These are phyloP conservation scores for Chrysina gloriosa DNA, from an alignment of 2,888 invertebrate genomes.

Conservation along the genomic window DNA sequence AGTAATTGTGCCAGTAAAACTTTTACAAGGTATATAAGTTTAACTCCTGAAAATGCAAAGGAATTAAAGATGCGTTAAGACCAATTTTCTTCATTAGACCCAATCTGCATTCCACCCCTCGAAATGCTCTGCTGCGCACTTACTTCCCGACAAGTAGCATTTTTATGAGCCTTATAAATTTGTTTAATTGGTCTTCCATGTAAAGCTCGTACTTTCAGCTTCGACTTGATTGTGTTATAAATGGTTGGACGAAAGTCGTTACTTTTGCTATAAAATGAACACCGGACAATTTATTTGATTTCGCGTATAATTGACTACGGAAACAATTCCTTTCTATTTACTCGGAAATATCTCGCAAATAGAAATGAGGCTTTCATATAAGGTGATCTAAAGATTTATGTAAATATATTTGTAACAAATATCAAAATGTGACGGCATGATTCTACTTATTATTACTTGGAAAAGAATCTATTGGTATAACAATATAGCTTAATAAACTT, in stretches of 20 bases:
- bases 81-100: slow-evolving; percentile 64
- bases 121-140: slow-evolving; percentile 55
- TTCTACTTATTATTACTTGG: too few relatives aligned
- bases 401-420: neutral
- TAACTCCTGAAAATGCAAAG: slow-evolving; percentile 43
- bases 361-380: neutral
- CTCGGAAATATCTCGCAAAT: neutral
- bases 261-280: slow-evolving; percentile 45
- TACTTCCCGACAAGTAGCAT: slow-evolving; percentile 58
- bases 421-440: too few relatives aligned
- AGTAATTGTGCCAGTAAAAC: slow-evolving; percentile 27
- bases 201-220: slow-evolving; percentile 54
- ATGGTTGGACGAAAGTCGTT: slow-evolving; percentile 47
- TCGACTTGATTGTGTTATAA: slow-evolving; percentile 52
- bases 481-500: too few relatives aligned
- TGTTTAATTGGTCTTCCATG: slow-evolving; percentile 64
- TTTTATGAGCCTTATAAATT: slow-evolving; percentile 65
- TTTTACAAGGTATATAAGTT: slow-evolving; percentile 35
- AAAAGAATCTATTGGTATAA: too few relatives aligned
- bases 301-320: slow-evolving; percentile 29
- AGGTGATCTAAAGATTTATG: too few relatives aligned
- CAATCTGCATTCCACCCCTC: slow-evolving; percentile 62
- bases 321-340: slow-evolving; percentile 1
- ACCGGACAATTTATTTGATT: slow-evolving; percentile 42
- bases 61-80: slow-evolving; percentile 65